These are phyloP conservation scores for Enteromius thamalakanensis DNA, from an alignment of 2,797 vertebrate species.

Conservation along the genomic window DNA sequence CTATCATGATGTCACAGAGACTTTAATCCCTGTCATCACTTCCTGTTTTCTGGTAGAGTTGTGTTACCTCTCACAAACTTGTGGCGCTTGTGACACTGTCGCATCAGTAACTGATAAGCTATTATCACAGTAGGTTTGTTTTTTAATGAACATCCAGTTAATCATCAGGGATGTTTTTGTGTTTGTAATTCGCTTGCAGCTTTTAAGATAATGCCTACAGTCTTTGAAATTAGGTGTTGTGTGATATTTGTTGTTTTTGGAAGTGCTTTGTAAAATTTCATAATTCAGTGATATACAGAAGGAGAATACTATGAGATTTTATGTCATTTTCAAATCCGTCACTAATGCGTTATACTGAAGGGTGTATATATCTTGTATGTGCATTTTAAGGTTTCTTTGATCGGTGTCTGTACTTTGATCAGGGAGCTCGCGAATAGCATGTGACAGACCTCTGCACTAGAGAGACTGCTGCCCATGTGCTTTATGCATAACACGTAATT, in stretches of 20 bases:
- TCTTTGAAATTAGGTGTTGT: background rate
- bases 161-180: background rate
- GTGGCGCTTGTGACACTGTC: slow-evolving; percentile 23
- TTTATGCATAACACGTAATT: background rate
- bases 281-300: background rate
- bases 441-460: slow-evolving; percentile 25
- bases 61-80: background rate
- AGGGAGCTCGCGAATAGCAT: slow-evolving; percentile 16
- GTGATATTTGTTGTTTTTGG: background rate
- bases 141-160: slow-evolving; percentile 26
- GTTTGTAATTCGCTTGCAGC: background rate
- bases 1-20: slow-evolving; percentile 15
- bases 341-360: background rate
- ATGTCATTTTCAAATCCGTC: background rate
- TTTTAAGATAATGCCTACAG: background rate
- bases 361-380: slow-evolving; percentile 10
- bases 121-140: slow-evolving; percentile 31
- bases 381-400: background rate
- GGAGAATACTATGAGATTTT: background rate
- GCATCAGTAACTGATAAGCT: slow-evolving; percentile 22
- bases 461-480: background rate
- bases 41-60: slow-evolving; percentile 34
- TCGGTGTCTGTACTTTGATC: slow-evolving; percentile 50
- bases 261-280: background rate
- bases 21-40: slow-evolving; percentile 25